Conservation (phyloP, 2,888 invertebrate species). For the Macroteleia sp. region DNA sequence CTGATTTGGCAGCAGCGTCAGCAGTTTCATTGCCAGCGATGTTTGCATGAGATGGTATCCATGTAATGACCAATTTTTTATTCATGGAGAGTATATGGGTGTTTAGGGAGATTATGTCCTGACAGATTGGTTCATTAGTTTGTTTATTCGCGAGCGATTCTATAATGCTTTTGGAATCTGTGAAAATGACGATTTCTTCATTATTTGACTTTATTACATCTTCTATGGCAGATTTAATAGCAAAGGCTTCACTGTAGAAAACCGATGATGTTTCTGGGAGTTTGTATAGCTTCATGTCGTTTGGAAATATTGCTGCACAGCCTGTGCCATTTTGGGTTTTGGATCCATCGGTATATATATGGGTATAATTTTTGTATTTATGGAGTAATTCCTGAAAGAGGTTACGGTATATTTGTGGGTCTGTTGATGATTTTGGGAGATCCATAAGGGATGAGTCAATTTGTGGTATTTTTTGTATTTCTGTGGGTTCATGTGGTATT, state of each 20-base stretch:
- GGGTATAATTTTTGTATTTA: not conserved
- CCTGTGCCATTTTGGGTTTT: not conserved
- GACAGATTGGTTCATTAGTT: not conserved
- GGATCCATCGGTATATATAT: not conserved
- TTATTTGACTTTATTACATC: not conserved
- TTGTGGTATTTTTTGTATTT: not conserved
- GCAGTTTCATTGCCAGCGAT: conserved; percentile 10
- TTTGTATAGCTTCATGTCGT: not conserved
- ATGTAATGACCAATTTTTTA: not conserved
- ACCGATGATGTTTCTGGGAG: not conserved
- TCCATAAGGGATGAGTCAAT: not conserved
- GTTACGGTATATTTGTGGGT: not conserved
- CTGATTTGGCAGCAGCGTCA: not conserved
- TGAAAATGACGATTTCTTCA: not conserved
- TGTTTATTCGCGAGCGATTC: not conserved
- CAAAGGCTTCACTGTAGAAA: not conserved
- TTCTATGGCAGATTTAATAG: not conserved
- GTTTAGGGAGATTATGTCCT: not conserved
- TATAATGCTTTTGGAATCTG: not conserved
- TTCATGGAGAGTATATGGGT: not conserved
- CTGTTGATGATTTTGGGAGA: not conserved
- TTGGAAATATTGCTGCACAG: too few relatives aligned
- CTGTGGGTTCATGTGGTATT: not conserved
- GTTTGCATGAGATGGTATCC: conserved; percentile 2
- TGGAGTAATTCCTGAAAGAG: not conserved